phyloP scores from a whole-genome alignment of 2,888 invertebrate species.

The Brassicogethes aeneus region DNA sequence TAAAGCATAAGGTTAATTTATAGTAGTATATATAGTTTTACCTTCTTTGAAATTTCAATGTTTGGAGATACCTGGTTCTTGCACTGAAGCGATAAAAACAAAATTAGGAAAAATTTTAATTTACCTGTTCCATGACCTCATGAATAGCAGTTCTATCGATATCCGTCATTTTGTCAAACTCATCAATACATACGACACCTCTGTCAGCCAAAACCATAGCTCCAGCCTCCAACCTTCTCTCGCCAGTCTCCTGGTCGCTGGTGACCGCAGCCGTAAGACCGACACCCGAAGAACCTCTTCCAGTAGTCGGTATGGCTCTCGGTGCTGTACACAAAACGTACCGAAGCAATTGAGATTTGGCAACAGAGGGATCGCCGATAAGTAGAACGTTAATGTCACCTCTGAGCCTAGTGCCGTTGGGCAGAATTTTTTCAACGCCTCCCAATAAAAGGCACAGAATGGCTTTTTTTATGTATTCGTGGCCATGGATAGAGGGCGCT shows the following conservation, averaged over 20 bases:
- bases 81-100: too few relatives aligned
- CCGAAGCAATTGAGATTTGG: conserved; percentile 90
- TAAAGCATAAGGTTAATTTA: too few relatives aligned
- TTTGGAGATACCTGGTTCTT: too few relatives aligned
- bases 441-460: conserved; percentile 90
- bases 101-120: too few relatives aligned
- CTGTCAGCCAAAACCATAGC: conserved; percentile 99
- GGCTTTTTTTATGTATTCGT: conserved; percentile 93
- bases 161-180: conserved; percentile 99
- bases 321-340: conserved; percentile 94
- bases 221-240: conserved; percentile 79
- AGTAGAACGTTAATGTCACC: conserved; percentile 54
- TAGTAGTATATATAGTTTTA: too few relatives aligned
- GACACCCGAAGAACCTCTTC: conserved; percentile 95
- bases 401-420: conserved; percentile 85
- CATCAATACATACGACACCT: conserved; percentile 94
- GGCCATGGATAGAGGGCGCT: conserved; percentile 97
- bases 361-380: conserved; percentile 98
- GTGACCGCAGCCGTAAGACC: conserved; percentile 98
- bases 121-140: conserved; percentile 76
- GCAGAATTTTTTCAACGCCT: conserved; percentile 87
- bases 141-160: conserved; percentile 98
- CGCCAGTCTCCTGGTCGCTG: conserved; percentile 83
- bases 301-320: conserved; percentile 93
- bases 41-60: too few relatives aligned